phyloP scores from a whole-genome alignment of 1,140 invertebrate species.

The Mamestra configurata region DNA sequence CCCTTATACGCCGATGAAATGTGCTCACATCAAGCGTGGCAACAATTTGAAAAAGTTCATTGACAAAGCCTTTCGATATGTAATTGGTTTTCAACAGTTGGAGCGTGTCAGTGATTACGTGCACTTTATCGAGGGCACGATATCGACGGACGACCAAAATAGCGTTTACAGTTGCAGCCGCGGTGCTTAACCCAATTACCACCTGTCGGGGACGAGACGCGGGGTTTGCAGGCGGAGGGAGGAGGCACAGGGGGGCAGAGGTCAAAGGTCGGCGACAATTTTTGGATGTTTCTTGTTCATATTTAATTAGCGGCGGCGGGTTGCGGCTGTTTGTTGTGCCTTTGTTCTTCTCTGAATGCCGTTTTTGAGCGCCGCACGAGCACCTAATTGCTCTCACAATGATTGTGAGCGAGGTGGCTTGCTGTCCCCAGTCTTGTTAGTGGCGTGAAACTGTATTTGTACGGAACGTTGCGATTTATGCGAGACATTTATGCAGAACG shows the following conservation, averaged over 20 bases:
- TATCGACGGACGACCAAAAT: constrained; percentile 33
- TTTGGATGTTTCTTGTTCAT: constrained; percentile 47
- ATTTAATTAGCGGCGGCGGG: constrained; percentile 38
- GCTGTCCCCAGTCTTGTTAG: background rate
- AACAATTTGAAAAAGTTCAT: background rate
- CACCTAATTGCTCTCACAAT: constrained; percentile 20
- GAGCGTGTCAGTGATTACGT: constrained; percentile 16
- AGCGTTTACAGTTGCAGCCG: constrained; percentile 38
- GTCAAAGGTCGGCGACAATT: constrained; percentile 31
- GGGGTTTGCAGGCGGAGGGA: background rate
- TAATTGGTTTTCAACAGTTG: constrained; percentile 12
- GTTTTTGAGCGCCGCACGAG: background rate
- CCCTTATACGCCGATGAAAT: background rate
- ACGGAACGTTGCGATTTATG: background rate
- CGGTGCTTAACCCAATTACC: constrained; percentile 42
- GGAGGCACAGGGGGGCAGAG: background rate
- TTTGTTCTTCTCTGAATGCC: constrained; percentile 21
- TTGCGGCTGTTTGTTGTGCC: constrained; percentile 23
- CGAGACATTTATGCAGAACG: background rate
- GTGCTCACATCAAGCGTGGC: background rate
- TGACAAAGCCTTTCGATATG: constrained; percentile 11
- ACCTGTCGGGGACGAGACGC: constrained; percentile 11
- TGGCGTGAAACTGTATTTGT: background rate
- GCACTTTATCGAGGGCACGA: constrained; percentile 1
- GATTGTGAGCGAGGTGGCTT: constrained; percentile 1